Conservation (phyloP, 2,113 vertebrate species). For the Okapia johnstoni region DNA sequence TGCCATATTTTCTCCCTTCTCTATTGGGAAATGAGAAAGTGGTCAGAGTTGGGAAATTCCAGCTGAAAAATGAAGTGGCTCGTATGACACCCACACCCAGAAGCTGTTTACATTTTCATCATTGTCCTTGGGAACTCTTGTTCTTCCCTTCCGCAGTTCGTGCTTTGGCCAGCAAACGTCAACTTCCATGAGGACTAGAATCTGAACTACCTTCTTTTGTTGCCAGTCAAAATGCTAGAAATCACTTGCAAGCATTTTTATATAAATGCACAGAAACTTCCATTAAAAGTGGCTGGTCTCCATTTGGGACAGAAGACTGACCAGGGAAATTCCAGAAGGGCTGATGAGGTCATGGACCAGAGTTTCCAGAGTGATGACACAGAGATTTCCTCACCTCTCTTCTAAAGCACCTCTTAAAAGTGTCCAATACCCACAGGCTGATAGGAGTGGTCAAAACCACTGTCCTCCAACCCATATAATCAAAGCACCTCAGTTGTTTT, state of each 20-base stretch:
- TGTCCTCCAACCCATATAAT: neutral
- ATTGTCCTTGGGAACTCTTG: neutral
- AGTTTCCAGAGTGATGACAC: neutral
- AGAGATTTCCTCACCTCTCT: neutral
- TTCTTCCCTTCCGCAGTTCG: neutral
- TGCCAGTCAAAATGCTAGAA: neutral
- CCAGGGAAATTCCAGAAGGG: slow-evolving; percentile 32
- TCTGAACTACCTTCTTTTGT: neutral
- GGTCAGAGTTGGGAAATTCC: neutral
- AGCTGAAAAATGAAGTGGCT: neutral
- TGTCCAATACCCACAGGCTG: neutral
- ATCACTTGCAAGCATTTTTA: neutral
- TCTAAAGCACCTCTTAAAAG: neutral
- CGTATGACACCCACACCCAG: neutral
- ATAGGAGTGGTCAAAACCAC: neutral
- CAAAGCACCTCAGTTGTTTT: neutral
- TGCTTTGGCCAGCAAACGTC: neutral
- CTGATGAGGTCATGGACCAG: neutral
- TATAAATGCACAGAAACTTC: neutral
- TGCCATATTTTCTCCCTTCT: neutral
- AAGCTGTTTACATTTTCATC: neutral
- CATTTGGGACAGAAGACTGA: neutral
- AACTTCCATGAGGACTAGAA: neutral
- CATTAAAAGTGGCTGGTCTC: neutral
- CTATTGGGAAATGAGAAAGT: neutral